Percentiles rank a stretch among this genome's conserved stretches.
Conservation (phyloP, 2,797 vertebrate species). For the Hapalemur alaotrensis region DNA sequence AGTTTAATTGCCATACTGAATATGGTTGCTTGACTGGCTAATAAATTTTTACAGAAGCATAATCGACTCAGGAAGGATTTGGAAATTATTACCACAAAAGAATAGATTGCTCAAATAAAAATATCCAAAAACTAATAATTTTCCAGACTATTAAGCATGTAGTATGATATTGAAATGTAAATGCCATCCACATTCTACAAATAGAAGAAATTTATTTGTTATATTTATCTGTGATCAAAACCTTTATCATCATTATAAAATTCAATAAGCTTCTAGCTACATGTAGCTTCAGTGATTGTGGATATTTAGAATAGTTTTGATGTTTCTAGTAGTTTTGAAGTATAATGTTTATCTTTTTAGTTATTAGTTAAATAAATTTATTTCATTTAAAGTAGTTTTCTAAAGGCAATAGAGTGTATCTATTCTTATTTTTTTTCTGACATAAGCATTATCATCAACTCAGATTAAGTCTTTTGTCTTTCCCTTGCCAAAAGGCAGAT, state of each 20-base stretch:
- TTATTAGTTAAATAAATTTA: not conserved
- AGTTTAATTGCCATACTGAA: not conserved
- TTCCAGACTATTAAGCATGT: not conserved
- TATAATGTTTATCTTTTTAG: not conserved
- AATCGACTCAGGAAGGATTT: not conserved
- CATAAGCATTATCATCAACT: not conserved
- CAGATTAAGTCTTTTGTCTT: not conserved
- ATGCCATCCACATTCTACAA: not conserved
- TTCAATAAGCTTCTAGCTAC: not conserved
- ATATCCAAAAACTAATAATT: not conserved
- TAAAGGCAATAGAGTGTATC: not conserved
- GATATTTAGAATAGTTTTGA: not conserved
- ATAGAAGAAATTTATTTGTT: not conserved
- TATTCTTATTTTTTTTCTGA: not conserved
- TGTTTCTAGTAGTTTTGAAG: not conserved
- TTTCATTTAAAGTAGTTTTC: not conserved
- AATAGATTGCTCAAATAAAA: slow-evolving; percentile 2
- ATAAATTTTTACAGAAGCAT: not conserved
- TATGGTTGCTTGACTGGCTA: not conserved
- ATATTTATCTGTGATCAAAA: not conserved
- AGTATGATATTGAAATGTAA: slow-evolving; percentile 28
- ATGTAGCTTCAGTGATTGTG: not conserved
- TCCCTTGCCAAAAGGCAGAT: not conserved
- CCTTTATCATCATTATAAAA: not conserved
- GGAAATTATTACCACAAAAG: not conserved